Percentiles rank a stretch among this genome's conserved stretches.
Conservation (phyloP, 2,113 vertebrate genomes). For the Rattus norvegicus region DNA sequence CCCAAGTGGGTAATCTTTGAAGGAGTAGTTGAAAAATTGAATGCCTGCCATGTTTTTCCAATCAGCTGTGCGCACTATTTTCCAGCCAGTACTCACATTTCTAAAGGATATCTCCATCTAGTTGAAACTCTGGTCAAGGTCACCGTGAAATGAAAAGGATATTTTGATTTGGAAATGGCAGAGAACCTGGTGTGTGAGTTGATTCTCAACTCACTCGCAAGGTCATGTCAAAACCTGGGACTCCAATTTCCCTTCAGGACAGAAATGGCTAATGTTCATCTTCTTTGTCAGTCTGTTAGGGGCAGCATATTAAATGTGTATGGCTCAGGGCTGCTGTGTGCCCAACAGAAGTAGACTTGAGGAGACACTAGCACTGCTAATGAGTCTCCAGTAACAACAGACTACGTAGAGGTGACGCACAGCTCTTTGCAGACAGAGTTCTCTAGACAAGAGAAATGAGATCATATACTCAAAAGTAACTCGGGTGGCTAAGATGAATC, state of each 20-base stretch:
- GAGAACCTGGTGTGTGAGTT: not conserved
- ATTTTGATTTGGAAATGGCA: slow-evolving; percentile 26
- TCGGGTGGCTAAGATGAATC: not conserved
- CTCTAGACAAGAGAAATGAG: not conserved
- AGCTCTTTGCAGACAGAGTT: not conserved
- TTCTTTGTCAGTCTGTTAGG: not conserved
- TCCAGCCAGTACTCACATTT: not conserved
- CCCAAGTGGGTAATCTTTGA: not conserved
- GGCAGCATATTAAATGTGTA: not conserved
- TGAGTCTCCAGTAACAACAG: not conserved
- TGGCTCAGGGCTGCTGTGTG: not conserved
- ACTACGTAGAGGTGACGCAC: not conserved
- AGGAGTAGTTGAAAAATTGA: not conserved
- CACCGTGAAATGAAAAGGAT: slow-evolving; percentile 29
- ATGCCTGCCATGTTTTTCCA: not conserved
- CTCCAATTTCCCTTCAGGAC: not conserved
- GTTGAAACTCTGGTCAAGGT: slow-evolving; percentile 46
- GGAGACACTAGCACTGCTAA: not conserved
- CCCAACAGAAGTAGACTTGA: not conserved
- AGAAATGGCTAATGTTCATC: not conserved
- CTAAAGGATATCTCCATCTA: not conserved
- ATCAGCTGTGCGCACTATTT: not conserved
- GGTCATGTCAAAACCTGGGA: not conserved
- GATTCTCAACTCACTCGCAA: slow-evolving; percentile 15
- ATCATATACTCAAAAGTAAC: not conserved